Percentiles rank a stretch among this genome's conserved stretches.
Conservation (phyloP, 2,797 vertebrate species). For the Gymnoscopelus braueri region DNA sequence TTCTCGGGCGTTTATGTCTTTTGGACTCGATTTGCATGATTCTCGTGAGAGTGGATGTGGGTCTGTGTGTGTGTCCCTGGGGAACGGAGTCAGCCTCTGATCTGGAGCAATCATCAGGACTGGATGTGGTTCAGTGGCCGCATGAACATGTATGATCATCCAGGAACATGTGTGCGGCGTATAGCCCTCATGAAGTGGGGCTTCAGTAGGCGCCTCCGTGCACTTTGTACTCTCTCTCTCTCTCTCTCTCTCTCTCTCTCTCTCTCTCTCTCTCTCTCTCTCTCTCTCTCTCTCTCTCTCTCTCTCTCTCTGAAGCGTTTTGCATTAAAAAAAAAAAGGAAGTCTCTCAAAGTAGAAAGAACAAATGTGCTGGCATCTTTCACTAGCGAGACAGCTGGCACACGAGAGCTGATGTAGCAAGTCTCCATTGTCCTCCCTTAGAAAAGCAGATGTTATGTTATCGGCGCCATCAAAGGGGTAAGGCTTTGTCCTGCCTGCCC, state of each 20-base stretch:
- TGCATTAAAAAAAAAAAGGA: no score
- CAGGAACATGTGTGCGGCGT: conserved; percentile 38
- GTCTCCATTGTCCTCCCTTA: background rate
- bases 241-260: no score
- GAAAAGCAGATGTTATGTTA: conserved; percentile 9
- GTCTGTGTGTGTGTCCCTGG: background rate
- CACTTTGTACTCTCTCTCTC: conserved; percentile 10
- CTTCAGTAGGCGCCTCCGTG: conserved; percentile 11
- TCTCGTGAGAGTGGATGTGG: background rate
- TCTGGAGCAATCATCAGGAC: conserved; percentile 23
- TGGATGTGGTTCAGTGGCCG: conserved; percentile 37
- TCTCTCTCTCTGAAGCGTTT: no score
- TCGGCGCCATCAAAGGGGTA: background rate
- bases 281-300: no score
- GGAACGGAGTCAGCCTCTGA: background rate
- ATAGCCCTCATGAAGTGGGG: conserved; percentile 36
- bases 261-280: no score
- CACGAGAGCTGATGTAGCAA: no score
- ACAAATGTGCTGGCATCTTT: no score
- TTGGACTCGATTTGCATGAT: conserved; percentile 41
- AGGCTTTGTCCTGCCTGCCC: conserved; percentile 11
- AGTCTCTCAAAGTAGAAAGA: no score
- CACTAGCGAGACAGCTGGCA: no score
- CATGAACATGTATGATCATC: conserved; percentile 48
- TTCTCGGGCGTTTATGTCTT: conserved; percentile 41